Base-by-base conservation (phyloP, 2,888 invertebrate genomes). In the Anticlea derivata region DNA sequence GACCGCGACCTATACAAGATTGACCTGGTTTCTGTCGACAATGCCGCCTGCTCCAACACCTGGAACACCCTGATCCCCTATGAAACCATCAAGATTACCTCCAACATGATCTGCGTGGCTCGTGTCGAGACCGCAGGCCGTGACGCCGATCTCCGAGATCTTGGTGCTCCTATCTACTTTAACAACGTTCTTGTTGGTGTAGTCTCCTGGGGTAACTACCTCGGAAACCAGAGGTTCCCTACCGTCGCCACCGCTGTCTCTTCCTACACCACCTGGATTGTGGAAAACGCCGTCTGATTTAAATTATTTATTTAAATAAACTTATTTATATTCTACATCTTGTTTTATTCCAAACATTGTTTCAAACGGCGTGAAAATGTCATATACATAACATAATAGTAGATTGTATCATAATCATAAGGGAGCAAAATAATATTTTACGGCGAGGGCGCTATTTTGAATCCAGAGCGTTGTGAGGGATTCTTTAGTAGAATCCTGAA, bases 201-300 rank as follows among this genome's bases (percentile, higher is more conserved):
- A 2, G 7, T 13, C 1, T 27, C 37, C 7, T 7, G 30, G 0
- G 24, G 55, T 4, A 40, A 22, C 7, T 10, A 7, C 1, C 7
- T 40, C 11, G 51, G 51, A 1, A 52, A 56, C 38, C 41, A 52
- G 8, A 0, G 38, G 10, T 43, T 46, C 45, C 51, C 55, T 2
- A 30, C 43, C 6, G 29, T 49, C 23, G 8, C 13, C 5, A 48
- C 49, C 1, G 0, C 7, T 5, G 23, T 56, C 7, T 10, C n/a
- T 1, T 13, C 34, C 7, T 56, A 39, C 46, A 49, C 46, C 12
- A 27, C 38, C 49, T 56, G 56, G 56, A 43, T 56, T 8, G 5
- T 56, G 1, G 43, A 24, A 1, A 50, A 39, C 24, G 50, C 52
- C 5, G 22, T 11, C 24, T 52, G 43, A 50, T 23, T 0, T 29